Conservation (phyloP, 2,888 invertebrate genomes). For the Synanthedon vespiformis region DNA sequence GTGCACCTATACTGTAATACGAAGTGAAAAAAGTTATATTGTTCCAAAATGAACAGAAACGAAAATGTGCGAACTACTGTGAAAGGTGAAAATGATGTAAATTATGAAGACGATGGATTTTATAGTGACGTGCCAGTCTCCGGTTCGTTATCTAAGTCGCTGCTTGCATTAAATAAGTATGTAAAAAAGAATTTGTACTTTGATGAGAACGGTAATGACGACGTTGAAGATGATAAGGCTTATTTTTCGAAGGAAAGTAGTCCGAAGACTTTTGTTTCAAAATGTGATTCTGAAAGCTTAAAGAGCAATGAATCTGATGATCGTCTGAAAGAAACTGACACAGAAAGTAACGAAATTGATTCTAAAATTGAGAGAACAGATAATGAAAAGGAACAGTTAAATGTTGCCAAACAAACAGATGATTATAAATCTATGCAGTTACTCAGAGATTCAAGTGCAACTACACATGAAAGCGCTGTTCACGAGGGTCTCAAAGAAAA, state of each 20-base stretch:
- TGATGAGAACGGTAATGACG: conserved; percentile 31
- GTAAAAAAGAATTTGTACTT: conserved; percentile 56
- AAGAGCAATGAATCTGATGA: conserved; percentile 34
- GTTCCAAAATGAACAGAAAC: conserved; percentile 23
- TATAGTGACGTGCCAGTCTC: conserved; percentile 47
- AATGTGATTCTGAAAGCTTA: conserved; percentile 48
- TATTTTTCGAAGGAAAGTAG: conserved; percentile 60
- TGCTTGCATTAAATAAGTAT: conserved; percentile 53
- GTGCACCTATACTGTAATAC: conserved; percentile 19
- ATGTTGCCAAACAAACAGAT: conserved; percentile 36
- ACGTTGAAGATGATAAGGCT: conserved; percentile 33
- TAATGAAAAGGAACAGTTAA: conserved; percentile 9
- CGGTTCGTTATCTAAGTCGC: conserved; percentile 48
- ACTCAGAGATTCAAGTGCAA: conserved; percentile 13
- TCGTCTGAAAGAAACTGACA: conserved; percentile 2
- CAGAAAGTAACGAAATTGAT: neutral
- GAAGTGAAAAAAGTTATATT: conserved; percentile 12
- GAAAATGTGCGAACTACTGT: conserved; percentile 6
- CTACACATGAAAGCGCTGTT: neutral
- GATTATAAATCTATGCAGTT: conserved; percentile 50
- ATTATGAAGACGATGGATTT: conserved; percentile 45
- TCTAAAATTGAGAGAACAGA: neutral
- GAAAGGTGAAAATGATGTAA: conserved; percentile 3
- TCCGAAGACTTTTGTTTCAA: conserved; percentile 44
- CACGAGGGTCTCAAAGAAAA: too few species aligned